Base-by-base conservation (phyloP, 2,888 invertebrate genomes). In the Aphrophora alni region DNA sequence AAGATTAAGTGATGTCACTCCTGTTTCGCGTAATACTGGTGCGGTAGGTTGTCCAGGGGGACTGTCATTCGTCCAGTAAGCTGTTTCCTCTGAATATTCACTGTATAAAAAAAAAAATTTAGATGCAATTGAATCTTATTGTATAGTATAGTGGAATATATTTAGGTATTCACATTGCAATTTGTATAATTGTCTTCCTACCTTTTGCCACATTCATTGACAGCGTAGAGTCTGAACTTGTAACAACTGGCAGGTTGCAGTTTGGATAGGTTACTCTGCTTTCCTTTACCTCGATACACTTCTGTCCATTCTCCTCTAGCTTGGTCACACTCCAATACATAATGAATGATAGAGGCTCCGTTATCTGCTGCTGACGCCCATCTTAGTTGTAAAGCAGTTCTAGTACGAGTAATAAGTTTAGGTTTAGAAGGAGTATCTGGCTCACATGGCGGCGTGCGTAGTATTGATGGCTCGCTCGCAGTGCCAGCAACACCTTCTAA, bases 171-270 rank as follows among this genome's bases (percentile, higher is more conserved):
- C n/a, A n/a, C n/a, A n/a, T n/a, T n/a, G n/a, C n/a, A n/a, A n/a
- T n/a, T n/a, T n/a, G n/a, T n/a, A n/a, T n/a, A n/a, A n/a, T n/a
- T n/a, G n/a, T n/a, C n/a, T n/a, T 2, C 44, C 21, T 59, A 90
- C 90, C 90, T 90, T 87, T 92, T 92, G 17, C 97, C 97, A 85
- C 92, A 91, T 85, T 94, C 93, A 88, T 97, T 97, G 81, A 95
- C 91, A 84, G 96, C 97, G 69, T 95, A 93, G 85, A 97, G 88
- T 77, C 97, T 93, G 89, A 97, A 96, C 82, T 92, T 92, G 88
- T 97, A 97, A 81, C 92, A 89, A 1, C 96, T 95, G 84, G 95
- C 94, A 38, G 96, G 92, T 84, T 93, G 92, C 82, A 97, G 90
- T 87, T 94, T 94, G 85, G 91, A 91, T 81, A 95, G 90, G 84